Evolutionary conservation across 2,113 vertebrate genomes (phyloP).

Genomic region (Nestor notabilis): DNA sequence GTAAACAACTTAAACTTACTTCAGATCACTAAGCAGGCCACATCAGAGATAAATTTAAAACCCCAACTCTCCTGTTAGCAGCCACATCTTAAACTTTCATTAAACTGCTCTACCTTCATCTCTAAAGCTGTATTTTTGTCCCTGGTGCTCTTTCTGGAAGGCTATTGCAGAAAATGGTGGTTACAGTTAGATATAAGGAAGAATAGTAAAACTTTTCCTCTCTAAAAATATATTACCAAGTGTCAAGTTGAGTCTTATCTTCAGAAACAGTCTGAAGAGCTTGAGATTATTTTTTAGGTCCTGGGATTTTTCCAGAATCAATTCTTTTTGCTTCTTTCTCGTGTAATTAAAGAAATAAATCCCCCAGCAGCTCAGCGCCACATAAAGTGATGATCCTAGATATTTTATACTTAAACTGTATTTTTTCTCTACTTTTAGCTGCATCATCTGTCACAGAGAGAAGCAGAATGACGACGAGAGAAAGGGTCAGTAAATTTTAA

Average conservation of each 20-base stretch:
- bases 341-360: conserved; percentile 60
- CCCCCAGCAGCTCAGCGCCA: not conserved
- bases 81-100: not conserved
- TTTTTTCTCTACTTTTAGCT: not conserved
- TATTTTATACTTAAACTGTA: not conserved
- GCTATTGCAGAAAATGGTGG: conserved; percentile 1
- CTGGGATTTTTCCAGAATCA: not conserved
- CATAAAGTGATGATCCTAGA: not conserved
- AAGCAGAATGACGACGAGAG: not conserved
- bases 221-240: not conserved
- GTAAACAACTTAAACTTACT: not conserved
- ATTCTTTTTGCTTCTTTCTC: not conserved
- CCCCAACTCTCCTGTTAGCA: not conserved
- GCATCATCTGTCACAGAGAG: not conserved
- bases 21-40: not conserved
- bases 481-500: not conserved
- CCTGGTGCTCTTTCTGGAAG: not conserved
- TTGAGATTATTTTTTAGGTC: conserved; percentile 9
- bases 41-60: not conserved
- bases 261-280: conserved; percentile 3
- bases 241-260: conserved; percentile 14
- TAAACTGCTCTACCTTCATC: not conserved
- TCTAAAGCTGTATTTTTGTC: conserved; percentile 8
- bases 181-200: not conserved
- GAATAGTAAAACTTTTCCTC: not conserved